Percentiles rank a stretch among this genome's conserved stretches.
Evolutionary conservation across 1,140 invertebrate genomes (phyloP).

Genomic region (Leptestheria dahalacensis): DNA sequence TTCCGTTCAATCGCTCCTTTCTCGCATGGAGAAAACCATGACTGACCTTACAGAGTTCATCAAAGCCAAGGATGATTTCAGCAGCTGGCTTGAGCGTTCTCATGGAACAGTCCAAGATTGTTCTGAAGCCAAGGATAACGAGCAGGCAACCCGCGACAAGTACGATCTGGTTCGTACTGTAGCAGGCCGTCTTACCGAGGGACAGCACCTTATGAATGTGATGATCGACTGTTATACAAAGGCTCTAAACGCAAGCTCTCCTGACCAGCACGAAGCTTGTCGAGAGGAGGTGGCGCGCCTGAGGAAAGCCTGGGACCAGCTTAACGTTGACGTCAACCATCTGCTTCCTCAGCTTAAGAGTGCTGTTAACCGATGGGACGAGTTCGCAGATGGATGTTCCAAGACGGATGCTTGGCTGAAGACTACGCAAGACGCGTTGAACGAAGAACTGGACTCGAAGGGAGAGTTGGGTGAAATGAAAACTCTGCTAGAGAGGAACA

Average conservation of each 20-base stretch:
- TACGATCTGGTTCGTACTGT: conserved; percentile 53
- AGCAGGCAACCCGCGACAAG: conserved; percentile 60
- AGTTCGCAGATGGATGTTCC: conserved; percentile 52
- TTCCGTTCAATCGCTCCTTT: conserved; percentile 55
- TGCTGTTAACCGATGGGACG: conserved; percentile 59
- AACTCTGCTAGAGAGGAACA: conserved; percentile 61
- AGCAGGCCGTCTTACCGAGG: conserved; percentile 60
- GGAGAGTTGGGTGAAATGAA: conserved; percentile 82
- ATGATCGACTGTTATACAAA: conserved; percentile 70
- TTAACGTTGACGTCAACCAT: conserved; percentile 63
- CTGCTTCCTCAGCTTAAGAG: conserved; percentile 60
- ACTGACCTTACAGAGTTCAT: conserved; percentile 78
- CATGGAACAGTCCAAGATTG: conserved; percentile 65
- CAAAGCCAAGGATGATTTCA: conserved; percentile 63
- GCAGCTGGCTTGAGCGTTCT: conserved; percentile 60
- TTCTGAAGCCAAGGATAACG: conserved; percentile 54
- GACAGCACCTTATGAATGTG: conserved; percentile 62
- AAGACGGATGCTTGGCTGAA: conserved; percentile 33
- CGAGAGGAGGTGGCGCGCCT: conserved; percentile 55
- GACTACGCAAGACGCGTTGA: conserved; percentile 31
- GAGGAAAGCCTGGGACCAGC: conserved; percentile 62
- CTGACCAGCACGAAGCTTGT: conserved; percentile 57
- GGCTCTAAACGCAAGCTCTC: conserved; percentile 42
- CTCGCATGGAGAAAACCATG: conserved; percentile 70
- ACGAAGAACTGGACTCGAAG: conserved; percentile 46